Base-by-base conservation (phyloP, 1,140 invertebrate genomes). In the Pachypeltis micranthus region DNA sequence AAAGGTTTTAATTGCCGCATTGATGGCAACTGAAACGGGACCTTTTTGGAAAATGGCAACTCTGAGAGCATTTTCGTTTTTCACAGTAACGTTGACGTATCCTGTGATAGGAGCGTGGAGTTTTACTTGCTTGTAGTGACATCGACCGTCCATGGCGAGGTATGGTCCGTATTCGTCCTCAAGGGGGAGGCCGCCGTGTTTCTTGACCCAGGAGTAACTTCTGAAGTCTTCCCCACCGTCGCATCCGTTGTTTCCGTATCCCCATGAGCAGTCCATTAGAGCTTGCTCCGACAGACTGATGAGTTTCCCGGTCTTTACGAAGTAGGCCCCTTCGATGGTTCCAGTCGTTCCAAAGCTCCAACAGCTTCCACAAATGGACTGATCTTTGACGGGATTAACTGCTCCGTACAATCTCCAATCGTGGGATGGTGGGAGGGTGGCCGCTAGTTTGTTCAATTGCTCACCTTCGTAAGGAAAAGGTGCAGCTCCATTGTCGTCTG, bases 281-380 rank as follows among this genome's bases (percentile, higher is more conserved):
- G 93, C 89, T 75, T 92, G 90, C 72, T 94, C 89, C 2, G 91
- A 94, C 14, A 97, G 80, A 19, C 89, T 76, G 1, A 91, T 79
- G 62, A 94, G 77, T 69, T 89, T 82, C 1, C 85, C 83, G 29
- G 67, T 65, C 56, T 91, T 86, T 25, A 91, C 72, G 73, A 93
- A 97, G 70, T 87, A 85, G 0, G 91, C 90, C 7, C 94, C 93
- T 78, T 98, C 95, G 59, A 98, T 83, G 0, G 92, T 82, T 19
- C 94, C 94, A 64, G 90, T 87, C 0, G 93, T 95, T 39, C 93
- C 93, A 78, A 97, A 97, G 70, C 88, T 91, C 93, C 93, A 97
- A 72, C 94, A 98, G 10, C 91, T 95, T 1, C 94, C 94, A 77
- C 95, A 98, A 59, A 97, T 90, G 0, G 89, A 92, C 78, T 96